Evolutionary conservation across 2,113 vertebrate species (phyloP), one percentile per base, ranked within the genome.

Genomic region (Callipepla californica): DNA sequence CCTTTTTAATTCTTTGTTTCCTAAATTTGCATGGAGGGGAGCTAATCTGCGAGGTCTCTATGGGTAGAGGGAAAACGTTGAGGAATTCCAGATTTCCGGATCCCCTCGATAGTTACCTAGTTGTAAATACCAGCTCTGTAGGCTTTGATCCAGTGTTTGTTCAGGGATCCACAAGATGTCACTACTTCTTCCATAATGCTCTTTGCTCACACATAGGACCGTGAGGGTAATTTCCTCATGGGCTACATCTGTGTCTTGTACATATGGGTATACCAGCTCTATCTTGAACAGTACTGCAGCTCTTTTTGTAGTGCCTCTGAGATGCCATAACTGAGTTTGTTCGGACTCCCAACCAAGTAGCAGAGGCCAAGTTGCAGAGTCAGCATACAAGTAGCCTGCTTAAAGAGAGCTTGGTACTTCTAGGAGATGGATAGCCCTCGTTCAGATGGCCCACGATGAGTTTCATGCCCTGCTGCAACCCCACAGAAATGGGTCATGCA

Each of bases 121-220:
- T 62, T 85, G 45, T 67, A 92, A 65, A 7, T 90, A 21, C 3
- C 72, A 83, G 26, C n/a, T 42, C 69, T 3, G 0, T 34, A 66
- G 40, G 53, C 44, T 18, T 80, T 73, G 61, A 45, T 85, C 68
- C 38, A 40, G 7, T 18, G 36, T 87, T 69, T 12, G 0, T 34
- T 59, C 3, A 63, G 34, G 55, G 40, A 65, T 2, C 93, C 90
- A 69, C 86, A 85, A 92, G 92, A 63, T 95, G 87, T 90, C 87
- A 72, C 90, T 85, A 21, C 86, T 76, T 63, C 90, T 93, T 93
- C 83, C 88, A 17, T 48, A 84, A 95, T 74, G 65, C 34, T 74
- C 58, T 75, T 86, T 62, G 40, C 75, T 42, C 19, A 13, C 40
- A 53, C 34, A 45, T 79, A 38, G 42, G 48, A 7, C 48, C 30